Percentiles rank a stretch among this genome's conserved stretches.
These are phyloP conservation scores for Candidula unifasciata DNA, from an alignment of 2,888 invertebrate genomes.

Conservation along the genomic window DNA sequence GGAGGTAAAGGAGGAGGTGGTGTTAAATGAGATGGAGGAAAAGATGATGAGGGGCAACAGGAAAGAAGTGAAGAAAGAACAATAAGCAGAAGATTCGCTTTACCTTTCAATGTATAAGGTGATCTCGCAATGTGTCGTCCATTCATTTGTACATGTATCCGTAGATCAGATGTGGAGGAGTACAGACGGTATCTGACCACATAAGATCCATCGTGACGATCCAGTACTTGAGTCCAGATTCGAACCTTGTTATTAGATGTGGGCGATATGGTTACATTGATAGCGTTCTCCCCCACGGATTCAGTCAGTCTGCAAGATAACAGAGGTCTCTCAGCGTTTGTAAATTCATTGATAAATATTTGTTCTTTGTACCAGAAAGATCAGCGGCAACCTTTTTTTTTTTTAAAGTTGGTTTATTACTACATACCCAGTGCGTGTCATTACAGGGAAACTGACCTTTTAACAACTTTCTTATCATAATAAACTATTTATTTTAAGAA, in stretches of 20 bases:
- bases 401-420: not conserved
- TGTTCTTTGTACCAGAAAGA: too few relatives aligned
- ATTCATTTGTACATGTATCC: constrained; percentile 84
- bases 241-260: constrained; percentile 78
- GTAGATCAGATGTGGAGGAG: constrained; percentile 84
- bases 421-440: not conserved
- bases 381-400: not conserved
- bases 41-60: too few relatives aligned
- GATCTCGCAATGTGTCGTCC: constrained; percentile 83
- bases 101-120: constrained; percentile 83
- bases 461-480: too few relatives aligned
- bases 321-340: too few relatives aligned
- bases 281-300: constrained; percentile 79
- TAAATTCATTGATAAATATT: not conserved
- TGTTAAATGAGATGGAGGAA: too few relatives aligned
- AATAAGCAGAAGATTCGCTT: not conserved
- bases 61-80: too few relatives aligned
- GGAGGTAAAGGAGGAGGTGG: too few relatives aligned
- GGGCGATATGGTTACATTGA: constrained; percentile 80
- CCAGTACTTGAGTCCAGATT: constrained; percentile 86
- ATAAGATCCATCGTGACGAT: constrained; percentile 81
- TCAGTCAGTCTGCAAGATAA: constrained; percentile 80
- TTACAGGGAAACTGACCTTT: too few relatives aligned
- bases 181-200: constrained; percentile 64
- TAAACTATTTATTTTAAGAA: too few relatives aligned